Conservation (phyloP, 2,888 invertebrate species). For the Drosophila lacicola region DNA sequence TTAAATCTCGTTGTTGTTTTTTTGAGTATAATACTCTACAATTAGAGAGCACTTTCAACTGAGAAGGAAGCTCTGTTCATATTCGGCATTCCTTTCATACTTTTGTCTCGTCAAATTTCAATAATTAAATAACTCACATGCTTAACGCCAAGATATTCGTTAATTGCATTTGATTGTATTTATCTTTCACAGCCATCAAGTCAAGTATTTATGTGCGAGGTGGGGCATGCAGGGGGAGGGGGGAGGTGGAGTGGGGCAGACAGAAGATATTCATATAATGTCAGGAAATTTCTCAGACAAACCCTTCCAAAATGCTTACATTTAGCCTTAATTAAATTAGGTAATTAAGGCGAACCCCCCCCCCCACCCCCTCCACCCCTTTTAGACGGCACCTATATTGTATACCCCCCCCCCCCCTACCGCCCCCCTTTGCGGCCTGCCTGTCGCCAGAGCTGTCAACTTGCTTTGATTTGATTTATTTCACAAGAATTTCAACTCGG, state of each 20-base stretch:
- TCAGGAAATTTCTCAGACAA: conserved; percentile 17
- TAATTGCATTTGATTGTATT: conserved; percentile 27
- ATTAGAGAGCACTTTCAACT: too few species aligned
- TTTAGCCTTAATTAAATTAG: conserved; percentile 66
- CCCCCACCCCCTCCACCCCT: background rate
- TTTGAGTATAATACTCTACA: too few species aligned
- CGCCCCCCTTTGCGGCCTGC: background rate
- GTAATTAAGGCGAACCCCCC: conserved; percentile 43
- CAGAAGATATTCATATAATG: conserved; percentile 24
- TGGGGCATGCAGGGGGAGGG: background rate
- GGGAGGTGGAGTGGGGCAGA: background rate
- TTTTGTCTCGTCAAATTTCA: background rate
- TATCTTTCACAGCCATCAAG: conserved; percentile 4
- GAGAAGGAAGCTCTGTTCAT: background rate
- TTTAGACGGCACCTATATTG: too few species aligned
- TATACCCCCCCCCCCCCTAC: background rate
- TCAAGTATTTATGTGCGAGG: conserved; percentile 8
- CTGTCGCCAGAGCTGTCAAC: conserved; percentile 45
- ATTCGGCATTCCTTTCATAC: background rate
- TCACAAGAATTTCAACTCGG: background rate
- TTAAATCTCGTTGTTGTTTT: too few species aligned
- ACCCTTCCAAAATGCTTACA: conserved; percentile 50
- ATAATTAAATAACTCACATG: conserved; percentile 20
- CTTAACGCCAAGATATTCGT: conserved; percentile 1
- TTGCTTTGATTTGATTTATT: conserved; percentile 57